Evolutionary conservation across 1,140 invertebrate species (phyloP).

Genomic region (Aleiodes sp.): DNA sequence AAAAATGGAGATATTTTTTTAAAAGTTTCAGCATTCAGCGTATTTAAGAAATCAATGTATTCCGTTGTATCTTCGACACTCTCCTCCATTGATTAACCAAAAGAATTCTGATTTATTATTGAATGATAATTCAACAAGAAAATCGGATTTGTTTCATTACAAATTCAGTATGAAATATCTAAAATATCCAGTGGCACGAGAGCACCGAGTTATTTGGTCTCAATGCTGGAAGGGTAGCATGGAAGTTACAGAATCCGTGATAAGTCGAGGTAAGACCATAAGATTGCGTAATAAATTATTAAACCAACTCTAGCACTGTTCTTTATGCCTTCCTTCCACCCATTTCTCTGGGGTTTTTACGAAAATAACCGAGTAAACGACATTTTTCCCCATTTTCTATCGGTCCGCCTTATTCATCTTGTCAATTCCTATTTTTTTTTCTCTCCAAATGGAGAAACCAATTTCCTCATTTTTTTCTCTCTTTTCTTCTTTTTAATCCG

Average conservation of each 20-base stretch:
- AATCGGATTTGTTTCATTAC: not conserved
- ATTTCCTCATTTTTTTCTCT: too few species aligned
- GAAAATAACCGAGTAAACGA: not conserved
- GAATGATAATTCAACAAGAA: not conserved
- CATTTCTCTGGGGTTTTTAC: not conserved
- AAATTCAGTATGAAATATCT: not conserved
- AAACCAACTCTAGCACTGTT: not conserved
- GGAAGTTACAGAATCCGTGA: not conserved
- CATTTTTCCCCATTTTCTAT: too few species aligned
- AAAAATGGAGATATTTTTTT: too few species aligned
- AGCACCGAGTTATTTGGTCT: not conserved
- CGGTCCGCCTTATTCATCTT: too few species aligned
- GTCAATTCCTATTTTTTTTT: too few species aligned
- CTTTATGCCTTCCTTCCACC: not conserved
- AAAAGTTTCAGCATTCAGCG: too few species aligned
- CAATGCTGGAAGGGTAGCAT: not conserved
- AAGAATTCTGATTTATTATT: not conserved
- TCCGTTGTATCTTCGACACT: too few species aligned
- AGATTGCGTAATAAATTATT: not conserved
- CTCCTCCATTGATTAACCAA: too few species aligned
- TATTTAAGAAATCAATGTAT: too few species aligned
- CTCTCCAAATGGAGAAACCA: too few species aligned
- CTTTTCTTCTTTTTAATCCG: too few species aligned
- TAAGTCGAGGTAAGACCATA: constrained; percentile 7
- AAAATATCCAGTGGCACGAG: not conserved